phyloP scores from a whole-genome alignment of 2,797 vertebrate species.

The Phoxinus dragarum region DNA sequence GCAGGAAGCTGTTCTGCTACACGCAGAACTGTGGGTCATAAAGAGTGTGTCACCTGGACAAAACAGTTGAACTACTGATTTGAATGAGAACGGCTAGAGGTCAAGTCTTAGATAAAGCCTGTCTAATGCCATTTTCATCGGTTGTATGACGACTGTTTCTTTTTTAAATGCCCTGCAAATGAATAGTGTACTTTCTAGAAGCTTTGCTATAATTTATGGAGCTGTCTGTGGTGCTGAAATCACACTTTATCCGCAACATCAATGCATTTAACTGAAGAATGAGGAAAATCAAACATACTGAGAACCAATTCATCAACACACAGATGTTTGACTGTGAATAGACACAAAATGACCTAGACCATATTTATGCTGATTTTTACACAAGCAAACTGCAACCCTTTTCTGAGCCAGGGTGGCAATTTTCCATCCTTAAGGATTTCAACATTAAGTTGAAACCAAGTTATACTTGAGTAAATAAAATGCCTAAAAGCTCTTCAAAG shows the following conservation, averaged over 20 bases:
- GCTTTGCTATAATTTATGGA: constrained; percentile 10
- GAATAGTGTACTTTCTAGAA: neutral
- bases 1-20: neutral
- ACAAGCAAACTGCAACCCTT: neutral
- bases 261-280: neutral
- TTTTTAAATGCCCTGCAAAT: neutral
- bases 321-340: neutral
- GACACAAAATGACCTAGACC: neutral
- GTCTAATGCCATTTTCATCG: constrained; percentile 7
- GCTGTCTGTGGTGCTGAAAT: constrained; percentile 47
- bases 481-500: neutral
- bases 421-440: neutral
- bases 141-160: neutral
- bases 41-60: neutral
- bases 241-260: neutral
- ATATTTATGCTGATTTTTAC: neutral
- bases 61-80: constrained; percentile 6
- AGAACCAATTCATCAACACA: neutral
- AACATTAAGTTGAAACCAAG: neutral
- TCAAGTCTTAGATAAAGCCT: constrained; percentile 1
- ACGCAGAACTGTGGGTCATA: neutral
- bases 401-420: neutral
- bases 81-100: neutral
- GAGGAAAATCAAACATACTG: neutral
- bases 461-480: neutral